Evolutionary conservation across 2,797 vertebrate species (phyloP).

Genomic region (Streptopelia turtur): DNA sequence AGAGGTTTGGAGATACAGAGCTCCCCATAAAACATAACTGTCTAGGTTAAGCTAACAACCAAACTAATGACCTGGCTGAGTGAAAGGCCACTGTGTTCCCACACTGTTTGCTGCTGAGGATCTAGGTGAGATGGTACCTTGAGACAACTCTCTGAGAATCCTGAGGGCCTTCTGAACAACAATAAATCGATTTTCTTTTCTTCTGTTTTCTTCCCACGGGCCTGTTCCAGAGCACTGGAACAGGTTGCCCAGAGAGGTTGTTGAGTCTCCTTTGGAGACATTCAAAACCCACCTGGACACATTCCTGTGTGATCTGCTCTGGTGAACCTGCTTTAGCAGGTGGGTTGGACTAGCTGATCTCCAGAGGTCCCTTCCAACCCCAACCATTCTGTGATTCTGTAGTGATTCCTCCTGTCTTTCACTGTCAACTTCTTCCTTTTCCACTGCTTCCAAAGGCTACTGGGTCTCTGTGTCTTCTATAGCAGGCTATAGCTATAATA

Average conservation of each 20-base stretch:
- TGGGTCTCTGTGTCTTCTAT: background rate
- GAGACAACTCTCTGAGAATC: background rate
- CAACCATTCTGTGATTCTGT: no score
- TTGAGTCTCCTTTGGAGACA: no score
- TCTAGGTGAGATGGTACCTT: background rate
- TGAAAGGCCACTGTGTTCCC: background rate
- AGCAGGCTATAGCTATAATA: background rate
- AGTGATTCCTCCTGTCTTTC: background rate
- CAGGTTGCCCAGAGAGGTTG: no score
- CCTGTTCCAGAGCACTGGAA: no score
- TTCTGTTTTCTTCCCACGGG: background rate
- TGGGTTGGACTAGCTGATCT: no score
- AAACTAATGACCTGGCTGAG: background rate
- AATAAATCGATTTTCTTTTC: background rate
- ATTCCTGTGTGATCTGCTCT: no score
- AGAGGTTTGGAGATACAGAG: background rate
- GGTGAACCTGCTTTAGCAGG: no score
- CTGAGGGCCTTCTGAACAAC: background rate
- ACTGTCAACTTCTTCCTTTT: background rate
- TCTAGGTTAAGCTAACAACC: background rate
- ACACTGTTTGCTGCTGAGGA: background rate
- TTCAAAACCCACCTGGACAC: no score
- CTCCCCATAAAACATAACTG: background rate
- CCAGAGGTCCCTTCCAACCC: no score
- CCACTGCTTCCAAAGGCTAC: background rate